Conservation (phyloP, 1,140 invertebrate genomes). For the Polypedilum vanderplanki region DNA sequence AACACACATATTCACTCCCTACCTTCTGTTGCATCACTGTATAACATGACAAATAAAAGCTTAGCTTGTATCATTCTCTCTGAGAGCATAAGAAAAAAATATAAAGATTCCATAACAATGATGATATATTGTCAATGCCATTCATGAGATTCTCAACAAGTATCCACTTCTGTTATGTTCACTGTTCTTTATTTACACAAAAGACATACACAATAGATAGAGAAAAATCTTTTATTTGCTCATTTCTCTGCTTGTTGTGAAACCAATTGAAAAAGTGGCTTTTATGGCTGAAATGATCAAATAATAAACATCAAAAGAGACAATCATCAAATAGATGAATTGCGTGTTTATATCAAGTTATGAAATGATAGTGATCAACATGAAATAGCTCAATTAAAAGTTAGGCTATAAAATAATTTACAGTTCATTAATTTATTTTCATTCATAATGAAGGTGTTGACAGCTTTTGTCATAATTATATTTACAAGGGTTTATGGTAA, state of each 20-base stretch:
- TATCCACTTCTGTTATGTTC: background rate
- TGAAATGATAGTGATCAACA: background rate
- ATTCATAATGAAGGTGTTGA: background rate
- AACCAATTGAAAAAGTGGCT: background rate
- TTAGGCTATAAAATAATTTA: background rate
- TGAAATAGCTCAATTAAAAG: background rate
- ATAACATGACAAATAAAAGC: conserved; percentile 10
- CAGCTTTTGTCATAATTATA: background rate
- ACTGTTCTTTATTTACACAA: background rate
- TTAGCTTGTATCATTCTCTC: background rate
- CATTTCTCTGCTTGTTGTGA: background rate
- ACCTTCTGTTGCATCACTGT: background rate
- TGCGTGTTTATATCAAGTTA: background rate
- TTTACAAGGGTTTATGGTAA: background rate
- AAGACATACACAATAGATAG: too few relatives aligned
- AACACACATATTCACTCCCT: too few relatives aligned
- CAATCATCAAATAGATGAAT: background rate
- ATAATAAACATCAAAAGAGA: background rate
- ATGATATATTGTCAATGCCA: conserved; percentile 5
- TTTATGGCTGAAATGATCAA: background rate
- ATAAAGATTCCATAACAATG: background rate
- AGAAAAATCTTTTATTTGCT: background rate
- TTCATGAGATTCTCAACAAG: background rate
- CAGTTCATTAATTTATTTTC: background rate
- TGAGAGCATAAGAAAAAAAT: too few relatives aligned